Evolutionary conservation across 2,113 vertebrate genomes (phyloP), one percentile per base, ranked within the genome.

Genomic region (Grus americana): DNA sequence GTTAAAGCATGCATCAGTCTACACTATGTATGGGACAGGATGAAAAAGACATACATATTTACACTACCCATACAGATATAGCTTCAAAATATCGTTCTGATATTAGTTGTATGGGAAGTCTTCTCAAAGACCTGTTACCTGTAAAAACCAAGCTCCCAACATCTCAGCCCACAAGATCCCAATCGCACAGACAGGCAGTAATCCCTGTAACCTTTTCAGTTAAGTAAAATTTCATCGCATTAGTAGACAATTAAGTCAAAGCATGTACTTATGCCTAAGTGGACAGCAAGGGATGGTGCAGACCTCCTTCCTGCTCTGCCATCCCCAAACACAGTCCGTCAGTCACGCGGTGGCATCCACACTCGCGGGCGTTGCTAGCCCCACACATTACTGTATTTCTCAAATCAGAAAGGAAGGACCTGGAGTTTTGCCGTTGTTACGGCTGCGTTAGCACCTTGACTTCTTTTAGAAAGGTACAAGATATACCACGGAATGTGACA

Each of bases 181-280:
- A 54, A 1, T 15, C 44, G 52, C 70, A 81, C 57, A 40, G 40
- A 52, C 0, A 7, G 11, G 49, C 46, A 74, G 81, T 19, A 82
- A 74, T n/a, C 50, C 38, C 24, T 32, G 30, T 23, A 85, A 47
- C 36, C 58, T 86, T 62, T 72, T 30, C 49, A 87, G 50, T n/a
- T 23, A 42, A 79, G 59, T 49, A 57, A 82, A 68, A 86, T 86
- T 38, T 61, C 47, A 58, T 36, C 44, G 79, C 44, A 19, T 85
- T 85, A 63, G 66, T 10, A 70, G 78, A 49, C 94, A 96, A 87
- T 87, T 59, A 72, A 89, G 92, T 89, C 65, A 74, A 76, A 89
- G 59, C 29, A 10, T 20, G 36, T 49, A 58, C 46, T 94, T 54
- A 36, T 27, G 54, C 46, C 52, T 30, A 81, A 78, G 34, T 8